These are phyloP conservation scores for Eupristina koningsbergeri DNA, from an alignment of 1,140 invertebrate genomes.

Conservation along the genomic window DNA sequence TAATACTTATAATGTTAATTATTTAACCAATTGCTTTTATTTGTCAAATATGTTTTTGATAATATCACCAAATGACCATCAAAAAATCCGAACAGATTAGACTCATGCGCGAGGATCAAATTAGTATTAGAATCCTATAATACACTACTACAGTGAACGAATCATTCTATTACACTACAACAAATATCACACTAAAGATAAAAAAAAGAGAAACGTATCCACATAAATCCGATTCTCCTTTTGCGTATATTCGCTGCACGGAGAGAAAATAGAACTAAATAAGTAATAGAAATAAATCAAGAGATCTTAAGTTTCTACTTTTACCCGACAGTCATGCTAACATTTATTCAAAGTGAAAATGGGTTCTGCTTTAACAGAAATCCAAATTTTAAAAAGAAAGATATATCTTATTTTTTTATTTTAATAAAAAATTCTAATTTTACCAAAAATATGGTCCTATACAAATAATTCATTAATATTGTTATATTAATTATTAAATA, in stretches of 20 bases:
- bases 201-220: slow-evolving; percentile 4
- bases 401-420: no score
- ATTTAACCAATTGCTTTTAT: not conserved
- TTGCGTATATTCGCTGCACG: slow-evolving; percentile 12
- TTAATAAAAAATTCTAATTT: no score
- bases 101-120: slow-evolving; percentile 40
- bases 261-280: slow-evolving; percentile 13
- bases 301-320: not conserved
- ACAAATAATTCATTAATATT: no score
- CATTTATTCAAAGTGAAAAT: not conserved
- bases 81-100: slow-evolving; percentile 27
- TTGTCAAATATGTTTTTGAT: not conserved
- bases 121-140: slow-evolving; percentile 36
- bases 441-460: no score
- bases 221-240: slow-evolving; percentile 13
- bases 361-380: not conserved
- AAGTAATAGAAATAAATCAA: slow-evolving; percentile 3
- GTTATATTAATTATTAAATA: no score
- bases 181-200: slow-evolving; percentile 49
- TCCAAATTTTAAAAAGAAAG: not conserved
- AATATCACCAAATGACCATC: slow-evolving; percentile 12
- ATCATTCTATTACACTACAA: slow-evolving; percentile 30
- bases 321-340: not conserved
- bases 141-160: slow-evolving; percentile 44
- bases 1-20: not conserved